These are phyloP conservation scores for Ommatoiulus sabulosus DNA, from an alignment of 2,888 invertebrate genomes.

Conservation along the genomic window DNA sequence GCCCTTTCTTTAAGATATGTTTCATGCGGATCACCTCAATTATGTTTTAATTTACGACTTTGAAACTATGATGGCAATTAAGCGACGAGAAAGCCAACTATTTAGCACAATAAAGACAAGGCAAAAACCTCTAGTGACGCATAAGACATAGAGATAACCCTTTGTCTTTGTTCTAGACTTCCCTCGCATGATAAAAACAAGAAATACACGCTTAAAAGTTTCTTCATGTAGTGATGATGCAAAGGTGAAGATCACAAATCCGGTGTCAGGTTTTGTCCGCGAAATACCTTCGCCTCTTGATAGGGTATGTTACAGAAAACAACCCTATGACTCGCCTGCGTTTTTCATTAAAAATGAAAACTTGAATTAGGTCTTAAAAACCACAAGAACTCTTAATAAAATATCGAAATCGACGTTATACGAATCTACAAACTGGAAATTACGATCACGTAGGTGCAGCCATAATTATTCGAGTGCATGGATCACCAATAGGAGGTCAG, in stretches of 20 bases:
- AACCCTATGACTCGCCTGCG: background rate
- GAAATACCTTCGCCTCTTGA: background rate
- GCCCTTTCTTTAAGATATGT: background rate
- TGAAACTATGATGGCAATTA: background rate
- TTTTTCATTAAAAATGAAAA: too few relatives aligned
- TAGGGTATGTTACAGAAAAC: background rate
- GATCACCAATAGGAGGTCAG: background rate
- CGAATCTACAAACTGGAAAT: background rate
- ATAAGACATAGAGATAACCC: background rate
- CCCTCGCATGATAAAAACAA: background rate
- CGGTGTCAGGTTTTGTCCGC: background rate
- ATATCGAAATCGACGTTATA: background rate
- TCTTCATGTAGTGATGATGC: background rate
- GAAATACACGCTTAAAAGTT: background rate
- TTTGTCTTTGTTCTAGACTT: background rate
- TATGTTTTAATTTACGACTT: conserved; percentile 10
- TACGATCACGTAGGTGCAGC: background rate
- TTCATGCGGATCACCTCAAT: background rate
- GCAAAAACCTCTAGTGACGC: background rate
- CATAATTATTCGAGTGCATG: background rate
- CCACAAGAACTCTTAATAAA: background rate
- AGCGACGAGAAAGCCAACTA: background rate
- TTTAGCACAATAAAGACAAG: background rate
- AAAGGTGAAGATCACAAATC: background rate
- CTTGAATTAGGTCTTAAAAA: too few relatives aligned